Evolutionary conservation across 2,113 vertebrate genomes (phyloP), one percentile per base, ranked within the genome.

Genomic region (Apus apus): DNA sequence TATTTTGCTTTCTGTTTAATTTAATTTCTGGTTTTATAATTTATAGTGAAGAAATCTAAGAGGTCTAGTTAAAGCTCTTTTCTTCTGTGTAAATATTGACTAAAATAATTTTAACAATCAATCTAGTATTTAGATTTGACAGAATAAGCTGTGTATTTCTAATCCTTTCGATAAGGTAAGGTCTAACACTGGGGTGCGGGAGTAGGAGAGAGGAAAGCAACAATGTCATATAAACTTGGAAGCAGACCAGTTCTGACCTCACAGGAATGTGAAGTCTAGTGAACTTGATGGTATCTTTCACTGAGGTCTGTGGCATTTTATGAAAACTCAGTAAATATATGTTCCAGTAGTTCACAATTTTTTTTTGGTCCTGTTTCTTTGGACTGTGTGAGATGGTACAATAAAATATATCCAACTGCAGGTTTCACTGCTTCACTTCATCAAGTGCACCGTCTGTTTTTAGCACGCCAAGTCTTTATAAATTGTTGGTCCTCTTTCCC

Each of bases 1-100:
- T 93, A 70, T 89, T 95, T 88, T 92, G 27, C 40, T 90, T 90
- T 92, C 57, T 84, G 57, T 90, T 94, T 78, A 76, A 75, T 86
- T 93, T 89, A 29, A 89, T 96, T 96, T 96, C 92, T 91, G 73
- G 8, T 40, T 95, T 94, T 79, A 27, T 81, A 89, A 94, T 94
- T 95, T 87, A 89, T 29, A 61, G 79, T 45, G 48, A 90, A 86
- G 68, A 86, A 94, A 89, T 67, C 48, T 53, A 90, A 80, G 57
- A 74, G 61, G 56, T 90, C 81, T 92, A 43, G 20, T 87, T 93
- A 88, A 92, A 93, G 45, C 15, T 16, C 17, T 86, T 87, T 91
- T 80, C 32, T 83, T 87, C 68, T 90, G 61, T 68, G 40, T 8
- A 95, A 92, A 86, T 84, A 92, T 56, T 93, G 72, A 74, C 79